A percentile compares a stretch with the other conserved stretches of the same genome.
These are phyloP conservation scores for Dendrocincla fuliginosa DNA, from an alignment of 2,797 vertebrate genomes.

Conservation along the genomic window DNA sequence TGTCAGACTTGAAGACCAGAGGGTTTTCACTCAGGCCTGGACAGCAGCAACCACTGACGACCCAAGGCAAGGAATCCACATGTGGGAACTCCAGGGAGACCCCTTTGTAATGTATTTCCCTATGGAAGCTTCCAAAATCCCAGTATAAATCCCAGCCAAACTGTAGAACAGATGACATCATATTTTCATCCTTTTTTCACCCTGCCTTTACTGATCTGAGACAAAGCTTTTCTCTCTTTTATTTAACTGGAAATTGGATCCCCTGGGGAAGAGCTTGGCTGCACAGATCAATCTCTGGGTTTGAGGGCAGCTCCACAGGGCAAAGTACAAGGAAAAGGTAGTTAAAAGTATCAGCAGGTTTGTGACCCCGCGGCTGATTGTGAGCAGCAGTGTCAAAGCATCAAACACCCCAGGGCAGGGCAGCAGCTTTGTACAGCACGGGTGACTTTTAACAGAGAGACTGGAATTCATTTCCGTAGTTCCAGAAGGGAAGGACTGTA, in stretches of 20 bases:
- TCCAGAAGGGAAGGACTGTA: neutral
- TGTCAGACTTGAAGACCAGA: neutral
- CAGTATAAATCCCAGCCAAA: neutral
- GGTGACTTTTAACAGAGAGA: neutral
- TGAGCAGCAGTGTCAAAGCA: neutral
- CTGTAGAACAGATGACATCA: neutral
- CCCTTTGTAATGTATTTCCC: neutral
- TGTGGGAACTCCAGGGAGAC: neutral
- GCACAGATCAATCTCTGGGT: neutral
- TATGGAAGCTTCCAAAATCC: neutral
- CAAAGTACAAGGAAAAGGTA: neutral
- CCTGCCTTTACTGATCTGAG: neutral
- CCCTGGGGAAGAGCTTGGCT: neutral
- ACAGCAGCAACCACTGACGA: neutral
- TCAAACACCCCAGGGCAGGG: neutral
- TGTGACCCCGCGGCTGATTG: fast-evolving
- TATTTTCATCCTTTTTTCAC: neutral
- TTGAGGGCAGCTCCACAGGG: neutral
- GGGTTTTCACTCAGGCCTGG: neutral
- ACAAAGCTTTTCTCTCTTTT: neutral
- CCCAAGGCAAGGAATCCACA: neutral
- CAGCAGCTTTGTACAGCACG: neutral
- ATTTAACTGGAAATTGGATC: neutral
- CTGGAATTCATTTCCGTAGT: neutral
- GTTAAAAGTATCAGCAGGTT: neutral